phyloP scores from a whole-genome alignment of 2,888 invertebrate genomes.

The Villa cingulata region DNA sequence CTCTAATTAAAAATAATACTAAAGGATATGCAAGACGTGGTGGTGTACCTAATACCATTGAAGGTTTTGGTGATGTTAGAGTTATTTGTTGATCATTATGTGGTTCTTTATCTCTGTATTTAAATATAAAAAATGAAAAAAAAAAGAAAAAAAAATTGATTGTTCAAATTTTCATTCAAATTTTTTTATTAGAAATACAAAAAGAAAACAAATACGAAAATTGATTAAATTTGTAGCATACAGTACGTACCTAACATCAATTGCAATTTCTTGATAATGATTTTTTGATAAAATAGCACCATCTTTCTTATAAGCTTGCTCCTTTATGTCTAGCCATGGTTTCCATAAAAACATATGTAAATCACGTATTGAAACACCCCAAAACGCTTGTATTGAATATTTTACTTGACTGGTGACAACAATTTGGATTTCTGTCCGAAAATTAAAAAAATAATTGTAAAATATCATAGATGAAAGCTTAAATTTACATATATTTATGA shows the following conservation, averaged over 20 bases:
- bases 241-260: slow-evolving; percentile 17
- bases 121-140: background rate
- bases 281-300: slow-evolving; percentile 14
- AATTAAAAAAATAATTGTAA: slow-evolving; percentile 1
- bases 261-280: slow-evolving; percentile 18
- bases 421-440: slow-evolving; percentile 51
- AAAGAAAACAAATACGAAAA: background rate
- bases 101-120: slow-evolving; percentile 45
- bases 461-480: background rate
- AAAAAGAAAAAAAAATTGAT: background rate
- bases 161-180: background rate
- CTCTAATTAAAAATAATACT: slow-evolving; percentile 57
- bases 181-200: too few relatives aligned
- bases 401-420: slow-evolving; percentile 60
- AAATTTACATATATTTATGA: too few relatives aligned
- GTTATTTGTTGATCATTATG: slow-evolving; percentile 53
- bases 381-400: slow-evolving; percentile 60
- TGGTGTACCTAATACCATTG: slow-evolving; percentile 55
- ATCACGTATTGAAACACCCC: slow-evolving; percentile 66
- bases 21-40: slow-evolving; percentile 64
- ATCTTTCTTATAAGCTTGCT: slow-evolving; percentile 33
- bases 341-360: slow-evolving; percentile 64
- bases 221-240: background rate
- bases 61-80: slow-evolving; percentile 46
- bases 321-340: slow-evolving; percentile 50